These are phyloP conservation scores for Toxonevra muliebris DNA, from an alignment of 2,888 invertebrate genomes.

Conservation along the genomic window DNA sequence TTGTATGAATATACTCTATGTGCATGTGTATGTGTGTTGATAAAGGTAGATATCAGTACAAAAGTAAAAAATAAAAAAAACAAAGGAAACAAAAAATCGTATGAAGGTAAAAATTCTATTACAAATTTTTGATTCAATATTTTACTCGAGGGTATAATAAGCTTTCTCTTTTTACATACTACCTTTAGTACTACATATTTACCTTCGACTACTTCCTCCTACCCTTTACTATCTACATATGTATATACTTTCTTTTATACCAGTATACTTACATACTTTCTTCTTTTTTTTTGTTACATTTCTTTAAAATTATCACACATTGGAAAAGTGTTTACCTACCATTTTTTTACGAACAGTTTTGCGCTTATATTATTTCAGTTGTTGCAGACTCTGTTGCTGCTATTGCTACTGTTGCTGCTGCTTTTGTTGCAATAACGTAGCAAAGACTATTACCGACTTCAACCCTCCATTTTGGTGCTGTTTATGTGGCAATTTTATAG, in stretches of 20 bases:
- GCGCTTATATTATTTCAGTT: no score
- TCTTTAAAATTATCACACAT: slow-evolving; percentile 15
- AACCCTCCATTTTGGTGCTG: neutral
- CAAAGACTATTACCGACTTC: neutral
- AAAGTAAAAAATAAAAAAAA: no score
- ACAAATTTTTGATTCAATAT: slow-evolving; percentile 52
- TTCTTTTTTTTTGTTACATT: neutral
- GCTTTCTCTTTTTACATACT: slow-evolving; percentile 43
- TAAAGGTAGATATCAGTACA: no score
- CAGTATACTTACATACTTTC: neutral
- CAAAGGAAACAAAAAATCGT: no score
- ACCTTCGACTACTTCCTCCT: no score
- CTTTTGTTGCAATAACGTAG: neutral
- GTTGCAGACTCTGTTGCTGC: no score
- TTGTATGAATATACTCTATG: neutral
- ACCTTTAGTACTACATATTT: slow-evolving; percentile 10
- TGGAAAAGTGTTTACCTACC: slow-evolving; percentile 23
- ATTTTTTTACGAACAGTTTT: no score
- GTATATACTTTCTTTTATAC: no score
- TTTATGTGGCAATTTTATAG: slow-evolving; percentile 50
- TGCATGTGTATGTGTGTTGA: no score
- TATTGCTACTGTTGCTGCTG: no score
- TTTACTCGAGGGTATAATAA: slow-evolving; percentile 61
- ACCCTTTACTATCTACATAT: no score
- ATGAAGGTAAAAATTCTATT: slow-evolving; percentile 50